A percentile compares a stretch with the other conserved stretches of the same genome.
phyloP scores from a whole-genome alignment of 2,888 invertebrate genomes.

The Apodemia duryi region DNA sequence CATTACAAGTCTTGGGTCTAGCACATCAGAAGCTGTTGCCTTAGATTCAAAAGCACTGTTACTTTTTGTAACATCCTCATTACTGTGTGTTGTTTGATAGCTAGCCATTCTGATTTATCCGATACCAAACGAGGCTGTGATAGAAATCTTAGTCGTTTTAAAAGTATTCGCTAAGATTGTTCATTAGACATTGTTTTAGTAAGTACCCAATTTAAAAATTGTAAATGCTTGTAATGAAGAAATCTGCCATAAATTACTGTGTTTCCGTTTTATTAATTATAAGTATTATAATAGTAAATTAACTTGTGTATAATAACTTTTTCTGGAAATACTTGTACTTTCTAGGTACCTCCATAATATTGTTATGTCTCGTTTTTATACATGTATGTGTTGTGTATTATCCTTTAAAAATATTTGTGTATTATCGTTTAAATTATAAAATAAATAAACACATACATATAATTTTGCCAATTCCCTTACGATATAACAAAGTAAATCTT shows the following conservation, averaged over 20 bases:
- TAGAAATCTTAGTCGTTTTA: conserved; percentile 44
- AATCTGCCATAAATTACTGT: conserved; percentile 6
- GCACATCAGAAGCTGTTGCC: conserved; percentile 42
- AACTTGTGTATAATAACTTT: not conserved
- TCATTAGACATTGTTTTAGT: conserved; percentile 24
- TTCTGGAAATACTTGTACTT: too few relatives aligned
- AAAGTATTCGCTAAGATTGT: conserved; percentile 27
- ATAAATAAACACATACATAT: too few relatives aligned
- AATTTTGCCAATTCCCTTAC: too few relatives aligned
- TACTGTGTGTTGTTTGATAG: conserved; percentile 52
- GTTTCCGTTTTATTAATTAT: not conserved
- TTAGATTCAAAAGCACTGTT: conserved; percentile 25
- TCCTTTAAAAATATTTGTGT: too few relatives aligned
- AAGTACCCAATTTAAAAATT: not conserved
- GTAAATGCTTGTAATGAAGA: conserved; percentile 3
- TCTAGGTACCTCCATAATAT: too few relatives aligned
- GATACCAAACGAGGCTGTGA: conserved; percentile 65
- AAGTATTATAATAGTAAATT: not conserved
- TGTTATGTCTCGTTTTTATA: not conserved
- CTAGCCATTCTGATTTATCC: conserved; percentile 33
- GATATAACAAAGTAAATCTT: too few relatives aligned
- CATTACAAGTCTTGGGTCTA: conserved; percentile 41
- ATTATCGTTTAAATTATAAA: too few relatives aligned
- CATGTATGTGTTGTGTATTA: not conserved
- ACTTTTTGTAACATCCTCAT: conserved; percentile 41